phyloP scores from a whole-genome alignment of 2,888 invertebrate species.

The Cosmorhoe ocellata region DNA sequence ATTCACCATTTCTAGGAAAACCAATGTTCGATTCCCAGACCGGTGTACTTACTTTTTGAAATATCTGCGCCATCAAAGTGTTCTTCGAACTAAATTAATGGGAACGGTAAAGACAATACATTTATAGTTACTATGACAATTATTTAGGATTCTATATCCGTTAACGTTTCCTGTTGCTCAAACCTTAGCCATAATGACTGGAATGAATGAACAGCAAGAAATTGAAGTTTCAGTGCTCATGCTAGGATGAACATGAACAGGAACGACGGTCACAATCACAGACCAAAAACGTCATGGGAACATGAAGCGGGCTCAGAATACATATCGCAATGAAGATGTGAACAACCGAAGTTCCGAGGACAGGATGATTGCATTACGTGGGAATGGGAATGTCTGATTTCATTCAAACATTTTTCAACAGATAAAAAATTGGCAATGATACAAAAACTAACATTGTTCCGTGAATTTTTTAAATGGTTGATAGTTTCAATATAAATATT shows the following conservation, averaged over 20 bases:
- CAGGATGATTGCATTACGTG: slow-evolving; percentile 21
- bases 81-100: slow-evolving; percentile 35
- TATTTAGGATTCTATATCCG: slow-evolving; percentile 6
- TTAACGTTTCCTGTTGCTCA: slow-evolving; percentile 8
- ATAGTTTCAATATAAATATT: slow-evolving; percentile 17
- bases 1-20: slow-evolving; percentile 60
- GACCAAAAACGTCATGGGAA: slow-evolving; percentile 76
- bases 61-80: slow-evolving; percentile 43
- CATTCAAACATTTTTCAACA: slow-evolving; percentile 9
- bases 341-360: slow-evolving; percentile 19
- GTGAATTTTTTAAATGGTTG: slow-evolving; percentile 23
- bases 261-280: slow-evolving; percentile 54
- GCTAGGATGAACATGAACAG: slow-evolving; percentile 45
- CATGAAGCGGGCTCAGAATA: slow-evolving; percentile 53
- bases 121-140: slow-evolving; percentile 5
- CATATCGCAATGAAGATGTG: slow-evolving; percentile 48
- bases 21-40: slow-evolving; percentile 62
- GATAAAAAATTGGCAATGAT: slow-evolving; percentile 9
- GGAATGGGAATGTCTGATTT: slow-evolving; percentile 20
- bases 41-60: slow-evolving; percentile 53
- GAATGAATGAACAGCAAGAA: not conserved
- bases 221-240: slow-evolving; percentile 36
- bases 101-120: slow-evolving; percentile 10
- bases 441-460: slow-evolving; percentile 21
- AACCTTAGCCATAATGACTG: not conserved